Conservation (phyloP, 2,113 vertebrate genomes). For the Heterochromis multidens region DNA sequence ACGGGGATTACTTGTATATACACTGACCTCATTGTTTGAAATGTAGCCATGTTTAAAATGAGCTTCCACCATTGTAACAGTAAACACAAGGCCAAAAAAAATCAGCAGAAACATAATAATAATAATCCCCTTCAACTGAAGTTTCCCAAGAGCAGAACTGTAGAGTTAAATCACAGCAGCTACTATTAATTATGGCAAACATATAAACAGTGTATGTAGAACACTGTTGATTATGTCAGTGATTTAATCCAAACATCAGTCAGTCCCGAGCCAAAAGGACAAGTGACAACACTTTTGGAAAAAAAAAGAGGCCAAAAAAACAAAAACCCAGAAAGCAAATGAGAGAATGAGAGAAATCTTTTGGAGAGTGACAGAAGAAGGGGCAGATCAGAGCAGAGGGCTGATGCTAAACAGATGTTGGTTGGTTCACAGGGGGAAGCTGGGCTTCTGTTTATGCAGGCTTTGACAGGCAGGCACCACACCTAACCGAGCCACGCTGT, state of each 20-base stretch:
- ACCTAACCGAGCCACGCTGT: conserved; percentile 9
- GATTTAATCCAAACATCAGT: neutral
- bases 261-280: neutral
- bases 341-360: neutral
- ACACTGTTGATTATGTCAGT: neutral
- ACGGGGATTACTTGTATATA: neutral
- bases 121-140: neutral
- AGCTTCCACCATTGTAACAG: neutral
- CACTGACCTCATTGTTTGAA: neutral
- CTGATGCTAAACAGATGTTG: conserved; percentile 62
- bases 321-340: neutral
- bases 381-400: conserved; percentile 1
- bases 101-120: neutral
- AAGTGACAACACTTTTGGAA: neutral
- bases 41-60: neutral
- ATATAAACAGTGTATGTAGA: neutral
- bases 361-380: conserved; percentile 9
- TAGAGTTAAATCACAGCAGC: neutral
- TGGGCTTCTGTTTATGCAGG: conserved; percentile 51
- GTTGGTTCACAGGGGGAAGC: conserved; percentile 24
- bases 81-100: neutral
- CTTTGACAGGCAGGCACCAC: conserved; percentile 36
- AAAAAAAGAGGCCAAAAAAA: neutral
- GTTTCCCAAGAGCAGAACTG: neutral
- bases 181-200: neutral